These are phyloP conservation scores for Sinohyriopsis cumingii DNA, from an alignment of 2,888 invertebrate genomes.

Conservation along the genomic window DNA sequence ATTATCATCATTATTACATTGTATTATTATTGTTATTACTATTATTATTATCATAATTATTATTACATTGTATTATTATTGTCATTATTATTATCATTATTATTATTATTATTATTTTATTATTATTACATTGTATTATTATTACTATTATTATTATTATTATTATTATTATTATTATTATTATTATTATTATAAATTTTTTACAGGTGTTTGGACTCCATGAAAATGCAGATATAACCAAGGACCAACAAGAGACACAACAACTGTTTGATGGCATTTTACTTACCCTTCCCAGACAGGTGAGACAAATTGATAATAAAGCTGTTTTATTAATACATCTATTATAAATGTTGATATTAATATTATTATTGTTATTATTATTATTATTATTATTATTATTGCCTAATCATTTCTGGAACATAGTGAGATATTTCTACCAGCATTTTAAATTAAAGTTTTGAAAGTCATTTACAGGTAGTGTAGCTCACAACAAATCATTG, in stretches of 20 bases:
- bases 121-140: background rate
- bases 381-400: too few relatives aligned
- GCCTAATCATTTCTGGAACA: too few relatives aligned
- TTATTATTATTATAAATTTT: slow-evolving; percentile 3
- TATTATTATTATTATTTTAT: too few relatives aligned
- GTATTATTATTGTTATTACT: background rate
- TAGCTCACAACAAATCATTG: too few relatives aligned
- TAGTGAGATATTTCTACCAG: too few relatives aligned
- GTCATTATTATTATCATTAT: too few relatives aligned
- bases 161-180: background rate
- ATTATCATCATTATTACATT: too few relatives aligned
- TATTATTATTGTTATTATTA: too few relatives aligned
- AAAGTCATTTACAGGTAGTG: too few relatives aligned
- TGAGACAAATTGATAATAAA: slow-evolving; percentile 23
- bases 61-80: background rate
- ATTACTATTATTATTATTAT: background rate
- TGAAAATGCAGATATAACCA: slow-evolving; percentile 71
- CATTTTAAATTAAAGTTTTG: too few relatives aligned
- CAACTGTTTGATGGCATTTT: slow-evolving; percentile 72
- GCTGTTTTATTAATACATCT: background rate
- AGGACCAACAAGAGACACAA: slow-evolving; percentile 75
- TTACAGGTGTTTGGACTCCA: slow-evolving; percentile 71
- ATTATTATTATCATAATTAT: background rate
- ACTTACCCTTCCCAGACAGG: slow-evolving; percentile 69
- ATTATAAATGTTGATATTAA: too few relatives aligned